These are phyloP conservation scores for Melanotaenia boesemani DNA, from an alignment of 2,797 vertebrate genomes.

Conservation along the genomic window DNA sequence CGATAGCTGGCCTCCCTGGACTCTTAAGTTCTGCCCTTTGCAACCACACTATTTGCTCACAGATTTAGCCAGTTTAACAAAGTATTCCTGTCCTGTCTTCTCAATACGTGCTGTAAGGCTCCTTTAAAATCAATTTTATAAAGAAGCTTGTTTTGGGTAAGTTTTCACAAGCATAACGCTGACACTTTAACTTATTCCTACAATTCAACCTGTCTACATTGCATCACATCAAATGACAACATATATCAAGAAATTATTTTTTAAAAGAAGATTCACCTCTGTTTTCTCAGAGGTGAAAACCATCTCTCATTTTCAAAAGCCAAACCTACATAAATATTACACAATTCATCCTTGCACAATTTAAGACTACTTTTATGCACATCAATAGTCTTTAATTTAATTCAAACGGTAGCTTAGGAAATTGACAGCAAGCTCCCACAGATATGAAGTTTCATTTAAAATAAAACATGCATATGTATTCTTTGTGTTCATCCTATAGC, in stretches of 20 bases:
- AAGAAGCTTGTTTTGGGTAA: background rate
- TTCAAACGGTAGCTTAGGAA: constrained; percentile 23
- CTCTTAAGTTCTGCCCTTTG: constrained; percentile 63
- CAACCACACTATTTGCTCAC: constrained; percentile 47
- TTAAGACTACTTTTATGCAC: constrained; percentile 11
- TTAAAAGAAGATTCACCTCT: constrained; percentile 48
- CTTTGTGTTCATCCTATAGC: constrained; percentile 6
- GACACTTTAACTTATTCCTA: background rate
- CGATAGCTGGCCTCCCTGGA: constrained; percentile 72
- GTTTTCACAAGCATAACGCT: background rate
- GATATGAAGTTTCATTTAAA: constrained; percentile 27
- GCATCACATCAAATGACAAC: constrained; percentile 39
- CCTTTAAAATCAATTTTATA: constrained; percentile 12
- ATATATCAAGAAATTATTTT: constrained; percentile 31
- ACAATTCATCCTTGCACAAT: constrained; percentile 47
- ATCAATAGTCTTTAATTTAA: constrained; percentile 31
- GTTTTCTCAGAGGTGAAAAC: constrained; percentile 14
- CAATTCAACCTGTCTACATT: constrained; percentile 29
- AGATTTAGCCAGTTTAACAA: constrained; percentile 64
- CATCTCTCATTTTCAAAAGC: constrained; percentile 49
- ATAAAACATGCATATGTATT: background rate
- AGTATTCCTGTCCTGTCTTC: constrained; percentile 35
- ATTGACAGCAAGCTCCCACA: constrained; percentile 21
- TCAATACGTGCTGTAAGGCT: constrained; percentile 31
- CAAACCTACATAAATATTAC: constrained; percentile 3